Evolutionary conservation across 2,888 invertebrate species (phyloP), one percentile per base, ranked within the genome.

Genomic region (Ditula angustiorana): DNA sequence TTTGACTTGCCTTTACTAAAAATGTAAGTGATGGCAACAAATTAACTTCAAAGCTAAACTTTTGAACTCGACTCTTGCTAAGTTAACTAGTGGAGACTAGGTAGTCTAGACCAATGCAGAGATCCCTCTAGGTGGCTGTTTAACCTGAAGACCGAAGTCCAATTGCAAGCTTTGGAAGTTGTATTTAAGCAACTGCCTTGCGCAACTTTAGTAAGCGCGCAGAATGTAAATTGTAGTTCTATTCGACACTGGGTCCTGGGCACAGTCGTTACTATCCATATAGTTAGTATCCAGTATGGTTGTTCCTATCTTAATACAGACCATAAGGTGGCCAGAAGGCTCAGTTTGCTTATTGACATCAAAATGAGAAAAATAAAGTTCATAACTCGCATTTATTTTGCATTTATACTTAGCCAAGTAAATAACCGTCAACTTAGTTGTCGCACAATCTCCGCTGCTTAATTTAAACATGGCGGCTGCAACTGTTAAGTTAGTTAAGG

Each of bases 401-500:
- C 23, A 24, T 16, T 16, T 37, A n/a, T 21, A 23, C 10, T 5
- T 21, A 21, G 21, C 24, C 23, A 24, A 23, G 23, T 13, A 21
- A 33, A 10, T n/a, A n/a, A 33, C 2, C 37, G 16, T 11, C 8
- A 37, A 55, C n/a, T 37, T 55, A 4, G 24, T 1, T 71, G 69
- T 73, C 76, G 78, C 74, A 80, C 78, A 82, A 80, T 81, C 76
- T 72, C 47, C 61, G 74, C 64, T 71, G 75, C 72, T 79, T 80
- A 80, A 83, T 83, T 80, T 74, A 74, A 68, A 69, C 61, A 69
- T 61, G 67, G 70, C 69, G 70, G 71, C 71, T 71, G 76, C 72
- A 74, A 77, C 72, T 74, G 72, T 75, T 75, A 81, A 82, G 75
- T 74, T 71, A 71, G 80, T 82, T 82, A 80, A 77, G 72, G 71